Evolutionary conservation across 2,113 vertebrate species (phyloP).

Genomic region (Anser brachyrhynchus): DNA sequence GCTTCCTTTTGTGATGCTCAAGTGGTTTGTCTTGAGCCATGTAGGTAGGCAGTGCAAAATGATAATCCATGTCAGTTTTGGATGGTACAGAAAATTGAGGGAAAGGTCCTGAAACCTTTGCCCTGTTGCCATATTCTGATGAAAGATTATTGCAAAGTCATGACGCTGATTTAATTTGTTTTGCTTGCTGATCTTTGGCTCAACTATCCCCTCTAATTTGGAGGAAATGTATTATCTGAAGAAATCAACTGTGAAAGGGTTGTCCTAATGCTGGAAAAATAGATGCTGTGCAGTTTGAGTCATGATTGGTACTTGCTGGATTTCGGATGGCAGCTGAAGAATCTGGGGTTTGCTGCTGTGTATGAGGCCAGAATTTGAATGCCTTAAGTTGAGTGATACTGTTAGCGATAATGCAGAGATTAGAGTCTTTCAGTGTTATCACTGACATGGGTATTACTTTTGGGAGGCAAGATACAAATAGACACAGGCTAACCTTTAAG

Average conservation of each 20-base stretch:
- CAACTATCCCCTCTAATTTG: background rate
- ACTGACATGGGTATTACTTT: background rate
- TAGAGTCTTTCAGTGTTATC: background rate
- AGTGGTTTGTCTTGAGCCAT: background rate
- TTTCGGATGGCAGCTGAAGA: background rate
- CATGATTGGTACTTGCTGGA: background rate
- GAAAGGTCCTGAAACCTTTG: background rate
- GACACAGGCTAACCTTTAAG: too few relatives aligned
- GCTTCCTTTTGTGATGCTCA: background rate
- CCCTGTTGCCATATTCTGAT: background rate
- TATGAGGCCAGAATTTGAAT: background rate
- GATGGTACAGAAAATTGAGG: background rate
- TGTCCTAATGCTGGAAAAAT: background rate
- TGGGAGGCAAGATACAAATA: background rate
- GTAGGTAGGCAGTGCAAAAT: background rate
- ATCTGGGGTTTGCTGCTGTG: background rate
- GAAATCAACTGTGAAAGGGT: background rate
- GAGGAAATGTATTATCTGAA: background rate
- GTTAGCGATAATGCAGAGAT: accelerated
- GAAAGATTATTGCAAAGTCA: background rate
- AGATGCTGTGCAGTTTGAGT: background rate
- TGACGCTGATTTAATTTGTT: background rate
- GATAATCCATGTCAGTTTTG: background rate
- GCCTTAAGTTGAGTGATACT: background rate
- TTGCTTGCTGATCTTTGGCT: background rate